Base-by-base conservation (phyloP, 2,888 invertebrate genomes). In the Syritta pipiens region DNA sequence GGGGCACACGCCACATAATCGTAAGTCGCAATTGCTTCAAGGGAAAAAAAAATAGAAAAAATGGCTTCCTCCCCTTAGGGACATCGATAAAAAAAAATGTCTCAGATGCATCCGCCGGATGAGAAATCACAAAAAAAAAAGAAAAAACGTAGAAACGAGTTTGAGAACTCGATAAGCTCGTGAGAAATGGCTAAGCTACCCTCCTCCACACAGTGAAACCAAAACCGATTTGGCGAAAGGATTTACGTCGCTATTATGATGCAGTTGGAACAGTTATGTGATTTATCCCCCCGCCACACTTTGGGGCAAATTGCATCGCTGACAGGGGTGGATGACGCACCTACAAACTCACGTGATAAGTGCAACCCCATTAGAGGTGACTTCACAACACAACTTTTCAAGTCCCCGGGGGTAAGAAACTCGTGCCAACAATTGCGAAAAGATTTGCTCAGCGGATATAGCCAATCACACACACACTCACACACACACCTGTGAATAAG, bases 1-100 rank as follows among this genome's bases (percentile, higher is more conserved):
- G 17, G 20, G 9, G 9, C 12, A 7, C 4, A 20, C 35, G 4
- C 20, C 17, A 12, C 22, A 46, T 19, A n/a, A n/a, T 5, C 17
- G 69, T 76, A 69, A 76, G 69, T 76, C 17, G 19, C 48, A 55
- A 75, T 48, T 48, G 46, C 60, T 55, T 55, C 30, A 53, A 37
- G 28, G 20, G 19, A 14, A 46, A 44, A 59, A n/a, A n/a, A n/a
- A n/a, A n/a, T n/a, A n/a, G n/a, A n/a, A n/a, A n/a, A n/a, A n/a
- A n/a, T n/a, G n/a, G n/a, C n/a, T n/a, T n/a, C n/a, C n/a, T n/a
- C n/a, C n/a, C n/a, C n/a, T n/a, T n/a, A n/a, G n/a, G n/a, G n/a
- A n/a, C n/a, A n/a, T n/a, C n/a, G n/a, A n/a, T n/a, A n/a, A n/a
- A n/a, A n/a, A n/a, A n/a, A n/a, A n/a, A n/a, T n/a, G n/a, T n/a